Evolutionary conservation across 2,888 invertebrate genomes (phyloP).

Genomic region (Ernsta delagoae): DNA sequence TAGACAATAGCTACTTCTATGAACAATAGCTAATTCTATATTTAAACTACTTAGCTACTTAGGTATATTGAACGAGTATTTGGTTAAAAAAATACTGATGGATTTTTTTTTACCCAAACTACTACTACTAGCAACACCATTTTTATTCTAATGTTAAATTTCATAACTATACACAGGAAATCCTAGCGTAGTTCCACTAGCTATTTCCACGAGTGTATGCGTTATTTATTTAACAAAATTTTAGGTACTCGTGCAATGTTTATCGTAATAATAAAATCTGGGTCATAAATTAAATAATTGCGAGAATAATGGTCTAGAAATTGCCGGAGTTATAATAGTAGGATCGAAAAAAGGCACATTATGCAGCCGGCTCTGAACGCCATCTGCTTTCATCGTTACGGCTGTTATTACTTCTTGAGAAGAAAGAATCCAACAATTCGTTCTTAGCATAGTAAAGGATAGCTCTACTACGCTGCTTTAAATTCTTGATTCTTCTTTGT

Average conservation of each 20-base stretch:
- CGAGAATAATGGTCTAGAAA: conserved; percentile 35
- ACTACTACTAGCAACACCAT: too few relatives aligned
- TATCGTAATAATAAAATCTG: conserved; percentile 30
- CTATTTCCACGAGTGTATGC: too few relatives aligned
- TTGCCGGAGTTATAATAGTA: conserved; percentile 43
- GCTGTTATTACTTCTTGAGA: conserved; percentile 65
- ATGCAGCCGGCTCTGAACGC: conserved; percentile 62
- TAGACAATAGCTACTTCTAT: too few relatives aligned
- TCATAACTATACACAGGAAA: too few relatives aligned
- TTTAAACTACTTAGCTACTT: too few relatives aligned
- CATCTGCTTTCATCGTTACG: conserved; percentile 73
- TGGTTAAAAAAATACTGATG: too few relatives aligned
- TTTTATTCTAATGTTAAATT: too few relatives aligned
- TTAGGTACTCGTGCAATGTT: background rate
- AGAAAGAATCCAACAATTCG: conserved; percentile 46
- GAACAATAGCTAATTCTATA: too few relatives aligned
- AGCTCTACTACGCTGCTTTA: background rate
- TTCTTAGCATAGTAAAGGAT: conserved; percentile 15
- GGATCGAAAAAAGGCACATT: conserved; percentile 72
- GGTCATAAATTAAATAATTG: conserved; percentile 36
- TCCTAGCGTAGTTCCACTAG: too few relatives aligned
- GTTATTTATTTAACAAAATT: too few relatives aligned
- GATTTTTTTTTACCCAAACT: too few relatives aligned
- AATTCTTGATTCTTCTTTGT: background rate
- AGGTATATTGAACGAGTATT: too few relatives aligned